Base-by-base conservation (phyloP, 2,888 invertebrate species). In the Eumerus sabulonum region DNA sequence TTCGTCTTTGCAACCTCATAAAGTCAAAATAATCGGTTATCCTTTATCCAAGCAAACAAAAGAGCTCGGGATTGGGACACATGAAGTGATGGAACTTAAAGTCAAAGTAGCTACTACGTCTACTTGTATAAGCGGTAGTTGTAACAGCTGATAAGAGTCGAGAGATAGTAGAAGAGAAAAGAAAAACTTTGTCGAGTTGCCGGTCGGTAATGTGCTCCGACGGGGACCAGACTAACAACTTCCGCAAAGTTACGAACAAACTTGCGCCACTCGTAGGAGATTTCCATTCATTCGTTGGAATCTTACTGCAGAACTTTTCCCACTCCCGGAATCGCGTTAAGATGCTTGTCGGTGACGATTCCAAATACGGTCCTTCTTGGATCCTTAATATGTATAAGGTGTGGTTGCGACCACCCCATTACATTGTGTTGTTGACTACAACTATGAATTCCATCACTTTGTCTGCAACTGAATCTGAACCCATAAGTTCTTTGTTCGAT, bases 1-100 rank as follows among this genome's bases (percentile, higher is more conserved):
- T 9, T 18, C 27, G 2, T 27, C 27, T 27, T 27, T 27, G 27
- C 27, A 27, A 27, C 27, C 27, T 27, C 56, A 72, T 72, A 64
- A 70, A 79, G 68, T 73, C 63, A 68, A 79, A 79, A 73, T 73
- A 73, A 74, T 68, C 74, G 74, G 74, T 70, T 79, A 74, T 64
- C 74, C 79, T 63, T 77, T 27, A 27, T 27, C 27, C 27, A 27
- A 27, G 27, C 27, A 27, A 27, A 27, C 27, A 27, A 27, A 27
- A 7, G 7, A 7, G 7, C 27, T 27, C 2, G 27, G 27, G 2
- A 27, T 27, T 4, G 27, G 27, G 27, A 27, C 17, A 19, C 14
- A 42, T 1, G 12, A 5, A 27, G 35, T 7, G 42, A 7, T 35
- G 45, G 48, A n/a, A 27, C 16, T 27, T 27, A 2, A 7, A 27